A percentile compares a stretch with the other conserved stretches of the same genome.
Evolutionary conservation across 2,888 invertebrate genomes (phyloP).

Genomic region (Aphodius sticticus): DNA sequence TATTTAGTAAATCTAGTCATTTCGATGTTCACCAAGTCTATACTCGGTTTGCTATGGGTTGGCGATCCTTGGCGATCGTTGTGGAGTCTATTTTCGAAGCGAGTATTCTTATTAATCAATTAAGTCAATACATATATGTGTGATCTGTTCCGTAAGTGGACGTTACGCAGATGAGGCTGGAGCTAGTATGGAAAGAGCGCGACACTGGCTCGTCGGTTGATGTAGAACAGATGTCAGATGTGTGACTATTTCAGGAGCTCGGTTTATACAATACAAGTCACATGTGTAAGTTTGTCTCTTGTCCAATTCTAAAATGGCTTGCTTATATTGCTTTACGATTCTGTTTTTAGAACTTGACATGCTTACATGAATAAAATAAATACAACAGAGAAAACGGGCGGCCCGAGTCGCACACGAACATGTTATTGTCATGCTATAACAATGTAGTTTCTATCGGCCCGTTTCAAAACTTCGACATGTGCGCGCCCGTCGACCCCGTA

Average conservation of each 20-base stretch:
- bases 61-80: too few species aligned
- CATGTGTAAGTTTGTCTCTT: constrained; percentile 48
- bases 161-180: constrained; percentile 40
- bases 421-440: constrained; percentile 12
- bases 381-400: constrained; percentile 25
- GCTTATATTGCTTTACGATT: constrained; percentile 39
- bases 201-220: constrained; percentile 42
- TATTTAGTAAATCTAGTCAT: too few species aligned
- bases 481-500: too few species aligned
- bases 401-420: constrained; percentile 18
- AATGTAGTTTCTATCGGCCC: constrained; percentile 22
- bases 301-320: constrained; percentile 43
- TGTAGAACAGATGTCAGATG: constrained; percentile 49
- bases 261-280: constrained; percentile 50
- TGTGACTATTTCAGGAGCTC: constrained; percentile 50
- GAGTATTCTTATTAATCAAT: constrained; percentile 37
- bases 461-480: constrained; percentile 6
- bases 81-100: not conserved
- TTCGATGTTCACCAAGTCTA: too few species aligned
- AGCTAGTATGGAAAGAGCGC: constrained; percentile 43
- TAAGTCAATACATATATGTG: constrained; percentile 44
- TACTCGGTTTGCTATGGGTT: too few species aligned
- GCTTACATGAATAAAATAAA: constrained; percentile 39
- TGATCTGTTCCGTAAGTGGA: constrained; percentile 40
- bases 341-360: constrained; percentile 40